phyloP scores from a whole-genome alignment of 2,888 invertebrate genomes.

The Encarsia formosa region DNA sequence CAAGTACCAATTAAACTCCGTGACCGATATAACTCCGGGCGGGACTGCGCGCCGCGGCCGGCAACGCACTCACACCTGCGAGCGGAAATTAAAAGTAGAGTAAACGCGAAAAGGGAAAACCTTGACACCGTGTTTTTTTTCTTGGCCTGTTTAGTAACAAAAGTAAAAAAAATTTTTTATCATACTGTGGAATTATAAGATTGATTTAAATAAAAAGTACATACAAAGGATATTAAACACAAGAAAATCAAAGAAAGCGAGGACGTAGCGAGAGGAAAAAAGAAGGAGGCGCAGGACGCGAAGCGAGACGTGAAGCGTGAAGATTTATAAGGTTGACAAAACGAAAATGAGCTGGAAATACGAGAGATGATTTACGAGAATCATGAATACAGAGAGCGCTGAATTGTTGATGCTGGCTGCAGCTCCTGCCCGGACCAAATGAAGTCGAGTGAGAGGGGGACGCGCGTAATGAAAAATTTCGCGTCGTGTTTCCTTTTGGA shows the following conservation, averaged over 20 bases:
- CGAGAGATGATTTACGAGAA: slow-evolving; percentile 5
- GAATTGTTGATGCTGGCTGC: slow-evolving; percentile 9
- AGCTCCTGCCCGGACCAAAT: too few species aligned
- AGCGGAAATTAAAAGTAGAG: too few species aligned
- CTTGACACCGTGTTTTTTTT: too few species aligned
- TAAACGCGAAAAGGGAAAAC: too few species aligned
- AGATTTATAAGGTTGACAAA: slow-evolving; percentile 24
- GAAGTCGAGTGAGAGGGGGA: slow-evolving; percentile 1
- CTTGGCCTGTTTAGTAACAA: too few species aligned
- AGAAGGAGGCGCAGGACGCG: background rate
- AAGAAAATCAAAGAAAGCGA: too few species aligned
- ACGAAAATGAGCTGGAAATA: slow-evolving; percentile 19
- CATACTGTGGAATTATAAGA: too few species aligned
- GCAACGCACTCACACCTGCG: background rate
- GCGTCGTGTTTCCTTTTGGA: background rate
- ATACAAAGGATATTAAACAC: too few species aligned
- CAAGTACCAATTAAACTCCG: slow-evolving; percentile 13
- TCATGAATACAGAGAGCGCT: slow-evolving; percentile 12
- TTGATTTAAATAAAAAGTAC: too few species aligned
- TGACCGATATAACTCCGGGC: too few species aligned
- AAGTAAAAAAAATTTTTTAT: too few species aligned
- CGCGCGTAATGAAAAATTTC: slow-evolving; percentile 9
- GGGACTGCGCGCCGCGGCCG: background rate
- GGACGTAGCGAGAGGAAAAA: background rate
- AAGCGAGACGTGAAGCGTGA: slow-evolving; percentile 10